Conservation (phyloP, 2,797 vertebrate genomes). For the Rhadinocentrus ornatus region DNA sequence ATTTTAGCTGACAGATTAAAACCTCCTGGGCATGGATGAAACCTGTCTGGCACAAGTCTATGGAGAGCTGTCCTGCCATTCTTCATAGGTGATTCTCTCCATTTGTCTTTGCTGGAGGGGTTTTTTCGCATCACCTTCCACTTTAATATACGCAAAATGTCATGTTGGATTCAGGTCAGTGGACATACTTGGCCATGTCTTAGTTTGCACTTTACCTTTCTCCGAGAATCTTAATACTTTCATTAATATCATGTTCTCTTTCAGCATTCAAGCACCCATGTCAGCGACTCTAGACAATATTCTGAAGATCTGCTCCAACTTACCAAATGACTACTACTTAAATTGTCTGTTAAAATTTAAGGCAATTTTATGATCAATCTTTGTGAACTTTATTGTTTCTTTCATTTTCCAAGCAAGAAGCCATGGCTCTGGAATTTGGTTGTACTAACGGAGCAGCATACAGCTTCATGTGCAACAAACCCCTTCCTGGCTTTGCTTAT, state of each 20-base stretch:
- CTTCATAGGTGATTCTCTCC: conserved; percentile 1
- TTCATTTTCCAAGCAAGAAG: no score
- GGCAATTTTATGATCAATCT: not conserved
- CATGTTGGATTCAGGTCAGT: conserved; percentile 28
- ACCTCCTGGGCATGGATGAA: not conserved
- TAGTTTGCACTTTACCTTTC: not conserved
- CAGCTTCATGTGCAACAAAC: no score
- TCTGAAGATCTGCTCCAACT: no score
- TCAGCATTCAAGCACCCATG: not conserved
- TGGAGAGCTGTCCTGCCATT: conserved; percentile 15
- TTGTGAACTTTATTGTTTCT: not conserved
- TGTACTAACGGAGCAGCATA: no score
- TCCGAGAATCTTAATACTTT: not conserved
- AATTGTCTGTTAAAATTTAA: not conserved
- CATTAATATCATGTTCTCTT: not conserved
- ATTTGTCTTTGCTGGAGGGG: conserved; percentile 13
- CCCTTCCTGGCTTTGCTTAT: no score
- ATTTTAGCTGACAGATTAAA: conserved; percentile 19
- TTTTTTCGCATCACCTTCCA: conserved; percentile 19
- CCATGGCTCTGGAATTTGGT: no score
- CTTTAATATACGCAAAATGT: conserved; percentile 21
- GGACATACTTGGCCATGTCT: conserved; percentile 1
- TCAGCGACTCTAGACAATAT: no score
- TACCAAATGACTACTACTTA: no score
- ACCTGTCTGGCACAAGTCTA: conserved; percentile 14